Base-by-base conservation (phyloP, 2,888 invertebrate species). In the Orchesella flavescens region DNA sequence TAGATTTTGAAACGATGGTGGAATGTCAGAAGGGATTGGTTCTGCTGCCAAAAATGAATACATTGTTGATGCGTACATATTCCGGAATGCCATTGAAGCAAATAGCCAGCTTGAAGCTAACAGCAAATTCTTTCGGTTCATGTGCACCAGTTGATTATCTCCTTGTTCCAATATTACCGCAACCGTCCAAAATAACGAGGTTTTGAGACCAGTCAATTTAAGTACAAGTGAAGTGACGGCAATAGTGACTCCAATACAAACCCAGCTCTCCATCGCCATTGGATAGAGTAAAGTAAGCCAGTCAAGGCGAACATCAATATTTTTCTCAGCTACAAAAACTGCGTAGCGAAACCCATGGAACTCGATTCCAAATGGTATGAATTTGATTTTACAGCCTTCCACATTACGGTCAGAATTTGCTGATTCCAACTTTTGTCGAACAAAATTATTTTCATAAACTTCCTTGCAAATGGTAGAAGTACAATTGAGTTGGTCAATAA, bases 61-160 rank as follows among this genome's bases (percentile, higher is more conserved):
- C 68, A 68, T 68, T 44, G 15, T 68, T 2, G 68, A 68, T 10
- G 68, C 43, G 44, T 68, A 68, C 46, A 43, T 68, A 5, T 46
- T 43, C 46, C 68, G 12, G n/a, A 68, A 7, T 1, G 44, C 10
- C n/a, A 68, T 17, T 1, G 68, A 43, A 2, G 46, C 17, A 17
- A 46, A 46, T 9, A 68, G 17, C 68, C 68, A 68, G n/a, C 12
- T 46, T 5, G 43, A 17, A 12, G 43, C 46, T 15, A n/a, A 17
- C 17, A 68, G 17, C 46, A 12, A 4, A 5, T 19, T 68, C 46
- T 44, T 13, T 5, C 43, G 17, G 5, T 43, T 66, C 66, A n/a
- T 15, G 2, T 17, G 15, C 44, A 24, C 43, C 46, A 17, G 9
- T 15, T n/a, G 15, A 10, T 10, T 19, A 12, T 66, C 66, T 17